Base-by-base conservation (phyloP, 2,888 invertebrate genomes). In the Antitype chi region DNA sequence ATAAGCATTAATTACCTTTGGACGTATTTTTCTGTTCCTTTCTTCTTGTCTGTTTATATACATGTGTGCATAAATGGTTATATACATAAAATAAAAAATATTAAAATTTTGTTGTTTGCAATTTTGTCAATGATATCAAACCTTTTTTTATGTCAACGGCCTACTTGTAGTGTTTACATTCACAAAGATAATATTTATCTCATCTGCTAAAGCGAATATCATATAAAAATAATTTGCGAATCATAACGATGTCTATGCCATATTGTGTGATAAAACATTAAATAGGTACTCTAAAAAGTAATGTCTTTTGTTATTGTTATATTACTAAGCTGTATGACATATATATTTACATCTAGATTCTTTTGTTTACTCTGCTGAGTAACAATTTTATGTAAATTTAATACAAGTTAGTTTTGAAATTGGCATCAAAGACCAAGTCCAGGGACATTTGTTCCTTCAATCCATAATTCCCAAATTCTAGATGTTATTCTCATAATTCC, bases 71-170 rank as follows among this genome's bases (percentile, higher is more conserved):
- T n/a, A n/a, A n/a, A n/a, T n/a, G n/a, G n/a, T n/a, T n/a, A n/a
- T n/a, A n/a, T n/a, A n/a, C n/a, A n/a, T n/a, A n/a, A n/a, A n/a
- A n/a, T n/a, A n/a, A n/a, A n/a, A 32, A 23, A 52, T 13, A 64
- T 6, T 20, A 23, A 11, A 47, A 32, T n/a, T 4, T 17, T 0
- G 2, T 52, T 47, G 15, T 70, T 62, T 53, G 11, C 25, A 47
- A 17, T 49, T 38, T 53, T 11, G 15, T 32, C 23, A 68, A 53
- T 63, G 62, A 47, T 62, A 63, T 32, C 25, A 47, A 55, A 63
- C 5, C 1, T 25, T 52, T 62, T 70, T 62, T 82, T 82, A 77
- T 78, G 78, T 47, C 15, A 5, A 7, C 23, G n/a, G 53, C 80
- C 62, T 82, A 78, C 43, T 82, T 66, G 28, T 38, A 76, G 67